Percentiles rank a stretch among this genome's conserved stretches.
phyloP scores from a whole-genome alignment of 2,888 invertebrate genomes.

The Rambutsinella grinnellia region DNA sequence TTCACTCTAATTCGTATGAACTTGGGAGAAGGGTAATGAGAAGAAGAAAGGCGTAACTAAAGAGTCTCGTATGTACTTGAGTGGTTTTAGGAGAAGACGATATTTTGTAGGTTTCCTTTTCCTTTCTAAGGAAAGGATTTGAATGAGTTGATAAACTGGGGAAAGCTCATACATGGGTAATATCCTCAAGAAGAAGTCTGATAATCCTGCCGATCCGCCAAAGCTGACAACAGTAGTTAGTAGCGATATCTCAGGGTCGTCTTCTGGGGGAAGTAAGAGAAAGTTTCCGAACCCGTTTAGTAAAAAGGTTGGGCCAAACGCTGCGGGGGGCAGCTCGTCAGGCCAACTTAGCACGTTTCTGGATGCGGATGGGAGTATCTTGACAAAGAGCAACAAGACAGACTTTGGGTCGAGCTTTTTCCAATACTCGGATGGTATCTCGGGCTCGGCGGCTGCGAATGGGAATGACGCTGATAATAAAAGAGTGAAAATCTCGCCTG shows the following conservation, averaged over 20 bases:
- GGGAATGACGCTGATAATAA: conserved; percentile 1
- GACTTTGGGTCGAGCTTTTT: conserved; percentile 41
- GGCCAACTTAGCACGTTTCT: conserved; percentile 35
- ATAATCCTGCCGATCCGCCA: conserved; percentile 13
- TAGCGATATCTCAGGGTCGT: not conserved
- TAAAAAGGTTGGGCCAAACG: conserved; percentile 24
- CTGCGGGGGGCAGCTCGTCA: not conserved
- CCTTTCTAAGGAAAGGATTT: too few relatives aligned
- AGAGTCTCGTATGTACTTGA: too few relatives aligned
- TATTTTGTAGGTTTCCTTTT: too few relatives aligned
- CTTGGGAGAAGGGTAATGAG: too few relatives aligned
- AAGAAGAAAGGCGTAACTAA: too few relatives aligned
- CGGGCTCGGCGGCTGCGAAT: not conserved
- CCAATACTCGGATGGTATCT: conserved; percentile 14
- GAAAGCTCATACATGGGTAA: conserved; percentile 37
- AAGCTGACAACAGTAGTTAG: not conserved
- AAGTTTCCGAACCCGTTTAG: conserved; percentile 29
- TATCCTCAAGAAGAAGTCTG: conserved; percentile 25
- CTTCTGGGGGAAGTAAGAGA: not conserved
- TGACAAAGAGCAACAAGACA: conserved; percentile 19
- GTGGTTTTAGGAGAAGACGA: too few relatives aligned
- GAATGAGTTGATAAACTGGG: too few relatives aligned
- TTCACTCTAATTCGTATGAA: too few relatives aligned
- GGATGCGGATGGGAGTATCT: conserved; percentile 25
- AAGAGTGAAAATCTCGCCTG: conserved; percentile 30